These are phyloP conservation scores for Phalanger gymnotis DNA, from an alignment of 2,797 vertebrate genomes.

Conservation along the genomic window DNA sequence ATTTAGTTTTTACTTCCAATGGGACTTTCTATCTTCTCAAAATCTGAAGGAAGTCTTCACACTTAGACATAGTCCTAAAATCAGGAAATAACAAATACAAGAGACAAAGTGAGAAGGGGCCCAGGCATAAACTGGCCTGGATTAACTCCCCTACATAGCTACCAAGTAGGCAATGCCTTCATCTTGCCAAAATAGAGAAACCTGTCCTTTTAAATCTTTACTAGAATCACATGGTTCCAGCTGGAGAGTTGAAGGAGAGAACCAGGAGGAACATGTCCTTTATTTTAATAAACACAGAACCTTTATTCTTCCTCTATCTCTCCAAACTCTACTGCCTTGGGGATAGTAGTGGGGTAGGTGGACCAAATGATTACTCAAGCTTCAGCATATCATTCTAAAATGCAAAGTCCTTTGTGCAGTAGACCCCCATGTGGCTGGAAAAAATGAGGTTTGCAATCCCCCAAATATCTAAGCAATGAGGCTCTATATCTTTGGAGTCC, in stretches of 20 bases:
- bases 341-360: background rate
- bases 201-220: too few species aligned
- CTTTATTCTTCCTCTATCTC: background rate
- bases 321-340: background rate
- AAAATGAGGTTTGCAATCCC: background rate
- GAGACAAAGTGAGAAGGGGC: too few species aligned
- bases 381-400: background rate
- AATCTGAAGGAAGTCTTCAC: too few species aligned
- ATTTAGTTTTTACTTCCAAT: too few species aligned
- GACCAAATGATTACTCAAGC: background rate
- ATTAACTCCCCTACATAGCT: too few species aligned
- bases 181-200: too few species aligned
- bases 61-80: too few species aligned
- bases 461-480: background rate
- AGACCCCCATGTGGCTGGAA: background rate
- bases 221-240: too few species aligned
- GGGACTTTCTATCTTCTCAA: too few species aligned
- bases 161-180: too few species aligned
- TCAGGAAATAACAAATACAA: too few species aligned
- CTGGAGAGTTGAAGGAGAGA: background rate
- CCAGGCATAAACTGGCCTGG: too few species aligned
- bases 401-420: background rate
- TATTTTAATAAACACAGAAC: background rate
- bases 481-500: background rate
- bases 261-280: background rate